phyloP scores from a whole-genome alignment of 2,888 invertebrate genomes.

The Blomia tropicalis region DNA sequence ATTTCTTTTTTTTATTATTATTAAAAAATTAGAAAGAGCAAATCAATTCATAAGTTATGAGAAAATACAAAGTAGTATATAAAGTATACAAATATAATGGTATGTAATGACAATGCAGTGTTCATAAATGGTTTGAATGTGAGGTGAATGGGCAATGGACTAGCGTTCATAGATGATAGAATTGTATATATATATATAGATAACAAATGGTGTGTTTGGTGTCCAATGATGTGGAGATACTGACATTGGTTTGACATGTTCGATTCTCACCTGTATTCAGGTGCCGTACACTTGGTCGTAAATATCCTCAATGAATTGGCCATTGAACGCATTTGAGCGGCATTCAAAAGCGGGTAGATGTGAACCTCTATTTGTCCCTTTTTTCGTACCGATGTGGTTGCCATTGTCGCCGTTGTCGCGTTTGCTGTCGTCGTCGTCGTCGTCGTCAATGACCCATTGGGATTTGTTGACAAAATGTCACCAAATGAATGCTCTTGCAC shows the following conservation, averaged over 20 bases:
- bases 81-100: not conserved
- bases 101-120: too few relatives aligned
- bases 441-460: not conserved
- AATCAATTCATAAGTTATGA: not conserved
- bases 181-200: too few relatives aligned
- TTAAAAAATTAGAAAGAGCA: too few relatives aligned
- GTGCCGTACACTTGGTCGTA: not conserved
- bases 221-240: too few relatives aligned
- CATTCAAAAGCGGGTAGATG: slow-evolving; percentile 1
- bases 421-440: not conserved
- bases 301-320: slow-evolving; percentile 4
- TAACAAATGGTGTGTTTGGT: too few relatives aligned
- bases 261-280: not conserved
- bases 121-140: too few relatives aligned
- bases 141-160: too few relatives aligned
- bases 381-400: not conserved
- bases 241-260: not conserved
- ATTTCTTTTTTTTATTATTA: not conserved
- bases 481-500: not conserved
- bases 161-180: too few relatives aligned
- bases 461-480: slow-evolving; percentile 1
- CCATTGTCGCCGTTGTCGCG: not conserved
- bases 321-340: slow-evolving; percentile 3
- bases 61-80: not conserved
- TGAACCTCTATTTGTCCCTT: not conserved